Evolutionary conservation across 1,140 invertebrate genomes (phyloP), one percentile per base, ranked within the genome.

Genomic region (Kradibia gibbosae): DNA sequence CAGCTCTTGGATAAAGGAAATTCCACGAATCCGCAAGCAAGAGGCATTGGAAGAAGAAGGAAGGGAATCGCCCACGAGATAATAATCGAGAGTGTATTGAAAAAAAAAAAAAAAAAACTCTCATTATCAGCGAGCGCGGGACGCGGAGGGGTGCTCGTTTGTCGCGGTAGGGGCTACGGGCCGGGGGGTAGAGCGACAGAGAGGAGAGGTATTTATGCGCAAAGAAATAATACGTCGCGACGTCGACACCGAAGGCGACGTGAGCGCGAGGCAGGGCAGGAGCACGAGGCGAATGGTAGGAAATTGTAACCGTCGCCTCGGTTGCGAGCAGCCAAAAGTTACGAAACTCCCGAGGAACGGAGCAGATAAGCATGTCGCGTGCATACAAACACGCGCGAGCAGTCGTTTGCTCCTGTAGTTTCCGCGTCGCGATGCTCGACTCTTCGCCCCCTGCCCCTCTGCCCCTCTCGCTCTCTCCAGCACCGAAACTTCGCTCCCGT

Each of bases 241-340:
- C 34, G 45, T 20, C 50, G 28, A 20, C 13, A 48, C 0, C 15
- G 48, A 31, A 3, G 70, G 50, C 42, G 57, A 31, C 28, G 13
- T 31, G 10, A 3, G 34, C 25, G 31, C 0, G 31, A n/a, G 50
- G 17, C 31, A 45, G 13, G 1, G 42, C 10, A 72, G n/a, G 42
- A 53, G 22, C 15, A 75, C 20, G 25, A 75, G 55, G 73, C 73
- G 73, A 75, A 75, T 57, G 60, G 73, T 36, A 57, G 53, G 50
- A 62, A 50, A 62, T 39, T 34, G 62, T 39, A 67, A 67, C 34
- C 34, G 36, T 67, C 62, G 62, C 62, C 62, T 67, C 62, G 36
- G 62, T 67, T 67, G 39, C 62, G 62, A 67, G 62, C 48, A 78
- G 28, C 28, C 75, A 62, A 78, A 78, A 78, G 53, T 78, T 78